These are phyloP conservation scores for Peromyscus californicus DNA, from an alignment of 2,113 vertebrate genomes.

Conservation along the genomic window DNA sequence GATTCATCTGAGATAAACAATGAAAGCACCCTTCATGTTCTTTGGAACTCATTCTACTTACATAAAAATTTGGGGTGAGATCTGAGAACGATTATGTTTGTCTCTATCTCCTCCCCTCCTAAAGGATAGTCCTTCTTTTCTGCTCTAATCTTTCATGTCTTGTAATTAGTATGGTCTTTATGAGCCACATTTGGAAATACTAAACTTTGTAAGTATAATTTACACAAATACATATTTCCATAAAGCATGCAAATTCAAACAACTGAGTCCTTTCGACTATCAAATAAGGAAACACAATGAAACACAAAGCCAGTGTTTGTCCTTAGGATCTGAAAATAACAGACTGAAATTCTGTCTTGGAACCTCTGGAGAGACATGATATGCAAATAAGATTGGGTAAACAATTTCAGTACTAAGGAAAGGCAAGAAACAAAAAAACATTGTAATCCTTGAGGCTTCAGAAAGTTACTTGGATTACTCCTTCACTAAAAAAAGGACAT, in stretches of 20 bases:
- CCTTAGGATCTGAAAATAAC: conserved; percentile 58
- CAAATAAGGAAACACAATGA: conserved; percentile 58
- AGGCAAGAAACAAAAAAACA: neutral
- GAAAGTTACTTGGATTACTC: conserved; percentile 3
- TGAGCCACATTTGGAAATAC: conserved; percentile 6
- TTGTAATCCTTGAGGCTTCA: neutral
- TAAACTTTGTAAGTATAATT: conserved; percentile 76
- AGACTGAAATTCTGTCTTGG: neutral
- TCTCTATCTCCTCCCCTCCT: neutral
- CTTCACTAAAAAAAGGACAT: neutral
- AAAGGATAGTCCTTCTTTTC: neutral
- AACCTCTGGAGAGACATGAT: neutral
- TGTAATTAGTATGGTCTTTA: neutral
- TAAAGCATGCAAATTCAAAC: conserved; percentile 75
- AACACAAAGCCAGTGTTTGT: conserved; percentile 11
- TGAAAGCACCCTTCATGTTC: neutral
- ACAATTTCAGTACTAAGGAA: neutral
- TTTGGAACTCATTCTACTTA: neutral
- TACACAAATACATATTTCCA: conserved; percentile 74
- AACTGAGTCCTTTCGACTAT: conserved; percentile 52
- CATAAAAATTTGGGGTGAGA: neutral
- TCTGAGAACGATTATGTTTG: neutral
- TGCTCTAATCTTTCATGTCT: neutral
- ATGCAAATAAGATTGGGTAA: conserved; percentile 3
- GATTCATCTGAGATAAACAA: neutral